Base-by-base conservation (phyloP, 2,888 invertebrate genomes). In the Buathra laborator region DNA sequence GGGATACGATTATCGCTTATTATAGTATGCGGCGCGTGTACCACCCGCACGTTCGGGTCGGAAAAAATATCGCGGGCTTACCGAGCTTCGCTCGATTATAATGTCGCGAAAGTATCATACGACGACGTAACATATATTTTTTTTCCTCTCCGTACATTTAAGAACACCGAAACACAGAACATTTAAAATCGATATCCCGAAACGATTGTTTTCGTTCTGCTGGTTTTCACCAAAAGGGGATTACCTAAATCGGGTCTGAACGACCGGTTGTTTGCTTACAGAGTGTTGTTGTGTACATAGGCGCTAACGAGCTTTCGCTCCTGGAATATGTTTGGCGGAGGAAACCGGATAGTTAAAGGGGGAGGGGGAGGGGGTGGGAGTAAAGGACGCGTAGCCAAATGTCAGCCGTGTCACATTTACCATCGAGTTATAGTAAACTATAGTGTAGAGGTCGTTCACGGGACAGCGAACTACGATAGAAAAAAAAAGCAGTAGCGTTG, bases 211-310 rank as follows among this genome's bases (percentile, higher is more conserved):
- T 90, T 90, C 81, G 0, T 68, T 67, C 24, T 37, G 70, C 76
- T 76, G 87, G 86, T 86, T 86, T 89, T 83, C 75, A 72, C 78
- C 81, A 72, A 44, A 87, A 91, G 88, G 89, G 86, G 87, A 88
- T 87, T 89, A 85, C 87, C 89, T 90, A 91, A 92, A 92, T 92
- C 92, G 90, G 86, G 85, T 74, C 86, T 85, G 86, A 89, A 87
- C 87, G 89, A 87, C 87, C 89, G 85, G 87, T 87, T 89, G 89
- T 88, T 88, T 87, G 87, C 86, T 85, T 56, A 84, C 86, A 84
- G 87, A 83, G 82, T 80, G 86, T 84, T 84, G 86, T 84, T 83
- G 56, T 56, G 83, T 87, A 84, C 74, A 83, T 84, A 81, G 77
- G 81, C 83, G 87, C 86, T 89, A 89, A 89, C 87, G 89, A 88